Evolutionary conservation across 2,113 vertebrate genomes (phyloP).

Genomic region (Psittacara wagleri): DNA sequence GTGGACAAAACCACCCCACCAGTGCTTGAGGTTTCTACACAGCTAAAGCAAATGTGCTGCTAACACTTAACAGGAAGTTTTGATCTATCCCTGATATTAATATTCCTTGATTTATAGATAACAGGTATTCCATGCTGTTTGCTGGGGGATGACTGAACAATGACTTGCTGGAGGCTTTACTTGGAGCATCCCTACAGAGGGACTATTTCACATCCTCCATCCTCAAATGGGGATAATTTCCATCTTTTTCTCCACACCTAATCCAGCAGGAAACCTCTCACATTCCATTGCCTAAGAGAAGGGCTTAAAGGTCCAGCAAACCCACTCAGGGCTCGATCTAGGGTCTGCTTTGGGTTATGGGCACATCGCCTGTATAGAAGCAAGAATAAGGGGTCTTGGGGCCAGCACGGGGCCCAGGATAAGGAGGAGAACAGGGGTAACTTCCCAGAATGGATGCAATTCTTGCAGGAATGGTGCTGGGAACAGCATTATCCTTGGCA

Average conservation of each 20-base stretch:
- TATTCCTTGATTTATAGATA: background rate
- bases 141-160: background rate
- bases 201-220: accelerated
- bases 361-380: background rate
- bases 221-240: background rate
- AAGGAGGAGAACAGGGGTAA: background rate
- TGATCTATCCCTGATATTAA: background rate
- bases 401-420: accelerated
- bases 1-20: background rate
- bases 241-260: background rate
- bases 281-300: background rate
- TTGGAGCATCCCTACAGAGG: background rate
- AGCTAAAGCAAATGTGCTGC: background rate
- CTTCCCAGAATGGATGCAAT: background rate
- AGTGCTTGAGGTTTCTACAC: background rate
- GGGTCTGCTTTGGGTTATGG: background rate
- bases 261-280: background rate
- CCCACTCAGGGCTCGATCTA: background rate
- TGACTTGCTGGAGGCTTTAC: background rate
- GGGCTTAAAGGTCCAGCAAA: background rate
- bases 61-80: background rate
- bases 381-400: accelerated
- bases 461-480: background rate
- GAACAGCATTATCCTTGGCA: background rate
- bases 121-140: background rate